Base-by-base conservation (phyloP, 2,888 invertebrate species). In the Drosophila picticornis region DNA sequence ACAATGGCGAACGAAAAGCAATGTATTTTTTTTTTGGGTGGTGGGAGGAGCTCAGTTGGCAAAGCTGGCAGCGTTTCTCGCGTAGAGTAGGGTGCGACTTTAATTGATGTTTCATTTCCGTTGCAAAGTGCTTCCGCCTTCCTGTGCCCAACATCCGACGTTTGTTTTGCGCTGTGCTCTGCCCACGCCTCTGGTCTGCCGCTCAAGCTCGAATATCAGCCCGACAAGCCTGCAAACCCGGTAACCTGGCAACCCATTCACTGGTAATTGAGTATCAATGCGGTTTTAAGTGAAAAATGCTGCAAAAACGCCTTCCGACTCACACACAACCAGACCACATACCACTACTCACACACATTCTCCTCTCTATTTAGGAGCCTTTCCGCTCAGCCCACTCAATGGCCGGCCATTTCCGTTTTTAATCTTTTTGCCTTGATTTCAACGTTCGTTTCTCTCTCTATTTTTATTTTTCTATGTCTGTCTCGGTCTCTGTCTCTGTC, bases 101-200 rank as follows among this genome's bases (percentile, higher is more conserved):
- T 91, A 91, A 91, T 91, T 91, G 91, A 90, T 91, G 90, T 89
- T 91, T 91, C 91, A 91, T 90, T 91, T 91, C 91, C 90, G 83
- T 82, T 72, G 83, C 88, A 90, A 91, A 90, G 88, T 90, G 90
- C 82, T 90, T 90, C 90, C 91, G 86, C 61, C 79, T 87, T 79
- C 85, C 82, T 82, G 78, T 59, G 74, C 75, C 70, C 73, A 79
- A 75, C 89, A 79, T 79, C 75, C 90, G 84, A 74, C 71, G 74
- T 81, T 85, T 88, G 82, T 80, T 85, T 78, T 84, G 68, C n/a
- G 59, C 53, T 36, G 19, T 36, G 27, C 13, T 9, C 19, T 32
- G 25, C 53, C 34, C 36, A 36, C 25, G 19, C 34, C 38, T 13
- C 46, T 25, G 46, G 36, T 11, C 27, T 56, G 36, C 27, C 36